phyloP scores from a whole-genome alignment of 2,888 invertebrate species.

The Camptogramma bilineatum region DNA sequence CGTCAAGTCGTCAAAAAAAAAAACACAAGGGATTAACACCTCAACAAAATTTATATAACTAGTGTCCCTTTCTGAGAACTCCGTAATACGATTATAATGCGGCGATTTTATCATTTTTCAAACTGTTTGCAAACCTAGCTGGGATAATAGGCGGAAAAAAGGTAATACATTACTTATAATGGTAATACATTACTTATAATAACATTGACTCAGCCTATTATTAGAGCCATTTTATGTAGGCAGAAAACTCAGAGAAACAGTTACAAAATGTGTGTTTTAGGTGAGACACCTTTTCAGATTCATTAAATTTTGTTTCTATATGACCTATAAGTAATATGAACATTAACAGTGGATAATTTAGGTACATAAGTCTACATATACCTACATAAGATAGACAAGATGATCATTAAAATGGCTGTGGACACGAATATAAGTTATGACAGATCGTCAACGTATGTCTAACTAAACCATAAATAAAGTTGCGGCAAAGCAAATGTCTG shows the following conservation, averaged over 20 bases:
- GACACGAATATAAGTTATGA: not conserved
- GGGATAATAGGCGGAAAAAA: slow-evolving; percentile 13
- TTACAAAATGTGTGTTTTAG: not conserved
- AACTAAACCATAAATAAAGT: slow-evolving; percentile 20
- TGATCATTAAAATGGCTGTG: not conserved
- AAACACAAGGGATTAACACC: no score
- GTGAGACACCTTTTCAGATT: no score
- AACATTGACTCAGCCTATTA: slow-evolving; percentile 10
- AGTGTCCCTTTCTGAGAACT: slow-evolving; percentile 29
- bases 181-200: slow-evolving; percentile 18
- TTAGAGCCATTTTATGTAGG: not conserved
- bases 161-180: slow-evolving; percentile 4
- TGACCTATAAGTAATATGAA: not conserved
- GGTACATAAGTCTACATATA: not conserved
- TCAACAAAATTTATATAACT: no score
- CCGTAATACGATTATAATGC: slow-evolving; percentile 17
- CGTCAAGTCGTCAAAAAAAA: no score
- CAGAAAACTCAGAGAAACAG: not conserved
- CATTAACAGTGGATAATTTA: not conserved
- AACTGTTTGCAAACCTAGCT: slow-evolving; percentile 24
- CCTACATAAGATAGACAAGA: not conserved
- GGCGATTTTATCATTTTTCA: slow-evolving; percentile 22
- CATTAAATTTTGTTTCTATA: not conserved
- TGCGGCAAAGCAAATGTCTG: slow-evolving; percentile 11
- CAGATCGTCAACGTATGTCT: not conserved